Percentiles rank a stretch among this genome's conserved stretches.
Conservation (phyloP, 2,888 invertebrate species). For the Pandemis corylana region DNA sequence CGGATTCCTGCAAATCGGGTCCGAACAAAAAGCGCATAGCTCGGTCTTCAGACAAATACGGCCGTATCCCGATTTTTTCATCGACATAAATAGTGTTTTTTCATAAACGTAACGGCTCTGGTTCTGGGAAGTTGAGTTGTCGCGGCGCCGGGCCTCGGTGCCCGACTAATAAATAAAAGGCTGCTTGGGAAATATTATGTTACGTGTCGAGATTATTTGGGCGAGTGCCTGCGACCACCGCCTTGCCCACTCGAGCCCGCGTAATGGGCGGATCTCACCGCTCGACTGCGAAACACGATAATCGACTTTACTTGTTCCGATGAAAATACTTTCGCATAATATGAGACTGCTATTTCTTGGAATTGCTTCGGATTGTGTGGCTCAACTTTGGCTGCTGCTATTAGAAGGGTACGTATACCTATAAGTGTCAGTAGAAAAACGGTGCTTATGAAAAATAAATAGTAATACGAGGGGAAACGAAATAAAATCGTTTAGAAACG, state of each 20-base stretch:
- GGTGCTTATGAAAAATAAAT: no score
- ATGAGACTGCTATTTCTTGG: conserved; percentile 24
- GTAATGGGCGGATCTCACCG: conserved; percentile 66
- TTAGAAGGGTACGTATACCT: background rate
- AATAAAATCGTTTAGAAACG: background rate
- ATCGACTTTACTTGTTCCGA: conserved; percentile 39
- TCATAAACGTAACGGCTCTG: conserved; percentile 79
- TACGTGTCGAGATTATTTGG: conserved; percentile 79
- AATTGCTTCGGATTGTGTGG: background rate
- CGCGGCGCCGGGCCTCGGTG: conserved; percentile 76
- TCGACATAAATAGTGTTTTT: conserved; percentile 84
- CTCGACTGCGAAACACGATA: conserved; percentile 57
- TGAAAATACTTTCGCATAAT: conserved; percentile 46
- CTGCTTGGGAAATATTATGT: conserved; percentile 84
- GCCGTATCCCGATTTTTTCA: conserved; percentile 77
- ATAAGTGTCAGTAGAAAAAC: no score
- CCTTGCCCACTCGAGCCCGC: conserved; percentile 69
- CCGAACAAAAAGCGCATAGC: conserved; percentile 77
- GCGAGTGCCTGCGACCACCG: conserved; percentile 66
- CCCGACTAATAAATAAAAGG: conserved; percentile 82
- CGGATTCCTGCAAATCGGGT: conserved; percentile 78
- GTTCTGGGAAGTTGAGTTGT: conserved; percentile 80
- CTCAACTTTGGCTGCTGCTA: background rate
- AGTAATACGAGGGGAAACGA: no score
- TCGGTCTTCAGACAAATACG: conserved; percentile 78